Evolutionary conservation across 2,888 invertebrate genomes (phyloP), one percentile per base, ranked within the genome.

Genomic region (Leistus spinibarbis): DNA sequence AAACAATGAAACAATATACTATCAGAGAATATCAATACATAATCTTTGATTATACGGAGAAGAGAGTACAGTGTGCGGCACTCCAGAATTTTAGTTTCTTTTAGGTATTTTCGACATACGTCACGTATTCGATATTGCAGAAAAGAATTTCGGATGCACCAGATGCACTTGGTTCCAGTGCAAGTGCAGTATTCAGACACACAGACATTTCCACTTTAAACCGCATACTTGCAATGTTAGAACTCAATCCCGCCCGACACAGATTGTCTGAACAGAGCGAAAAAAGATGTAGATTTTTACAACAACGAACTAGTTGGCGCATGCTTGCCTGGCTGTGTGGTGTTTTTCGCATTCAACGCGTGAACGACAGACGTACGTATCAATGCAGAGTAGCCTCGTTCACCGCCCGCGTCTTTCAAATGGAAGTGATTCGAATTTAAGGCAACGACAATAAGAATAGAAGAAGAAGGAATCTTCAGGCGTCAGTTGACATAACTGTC

Each of bases 401-500:
- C 40, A 13, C 40, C 40, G 40, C 5, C 1, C 3, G 40, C 40
- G 40, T 40, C 40, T 10, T 40, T 40, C 40, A 13, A 40, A 40
- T 24, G 24, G 3, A 24, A 24, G 24, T n/a, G n/a, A 40, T 40
- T 40, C 40, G 40, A 40, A 40, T 24, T 3, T 24, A 24, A 24
- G 24, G 3, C 24, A 24, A 40, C 40, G 40, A 40, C 40, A 40
- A 40, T 40, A 40, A 40, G 40, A 40, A 40, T 10, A 40, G 40
- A 40, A 40, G 40, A n/a, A n/a, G n/a, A n/a, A n/a, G n/a, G n/a
- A n/a, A n/a, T n/a, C 40, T 40, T 40, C 13, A 54, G 54, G 40
- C 54, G 67, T 20, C 67, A n/a, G 16, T 17, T 22, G 67, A n/a
- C 54, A 23, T 23, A n/a, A n/a, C 67, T 22, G 17, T 63, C 63